These are phyloP conservation scores for Bombus breviceps DNA, from an alignment of 1,140 invertebrate species.

Conservation along the genomic window DNA sequence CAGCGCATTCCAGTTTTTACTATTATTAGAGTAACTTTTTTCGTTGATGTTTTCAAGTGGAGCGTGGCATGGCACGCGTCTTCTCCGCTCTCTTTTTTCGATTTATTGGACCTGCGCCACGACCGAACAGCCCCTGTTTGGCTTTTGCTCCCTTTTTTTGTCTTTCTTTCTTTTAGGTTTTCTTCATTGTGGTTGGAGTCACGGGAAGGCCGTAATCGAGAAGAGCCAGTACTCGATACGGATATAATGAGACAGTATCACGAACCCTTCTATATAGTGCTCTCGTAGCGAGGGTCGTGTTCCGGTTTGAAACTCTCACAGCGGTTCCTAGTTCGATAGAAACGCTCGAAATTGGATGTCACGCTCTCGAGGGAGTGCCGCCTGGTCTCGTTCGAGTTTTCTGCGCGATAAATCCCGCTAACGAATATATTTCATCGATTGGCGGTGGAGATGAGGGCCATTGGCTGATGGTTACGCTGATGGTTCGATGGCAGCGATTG, in stretches of 20 bases:
- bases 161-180: neutral
- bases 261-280: slow-evolving; percentile 17
- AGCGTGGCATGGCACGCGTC: slow-evolving; percentile 68
- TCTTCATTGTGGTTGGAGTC: neutral
- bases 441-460: too few species aligned
- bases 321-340: slow-evolving; percentile 15
- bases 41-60: slow-evolving; percentile 47
- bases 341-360: slow-evolving; percentile 54
- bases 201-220: neutral
- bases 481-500: neutral
- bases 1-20: slow-evolving; percentile 75
- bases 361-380: slow-evolving; percentile 9
- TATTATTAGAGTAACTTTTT: slow-evolving; percentile 81
- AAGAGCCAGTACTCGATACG: neutral
- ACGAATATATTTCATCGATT: slow-evolving; percentile 40
- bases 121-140: neutral
- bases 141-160: neutral
- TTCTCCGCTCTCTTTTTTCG: slow-evolving; percentile 48
- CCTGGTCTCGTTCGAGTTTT: slow-evolving; percentile 10
- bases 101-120: slow-evolving; percentile 70
- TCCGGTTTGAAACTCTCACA: neutral
- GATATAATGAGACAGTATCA: slow-evolving; percentile 49
- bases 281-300: neutral
- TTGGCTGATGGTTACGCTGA: neutral
- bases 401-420: slow-evolving; percentile 52